Evolutionary conservation across 2,113 vertebrate species (phyloP), one percentile per base, ranked within the genome.

Genomic region (Zapornia atra): DNA sequence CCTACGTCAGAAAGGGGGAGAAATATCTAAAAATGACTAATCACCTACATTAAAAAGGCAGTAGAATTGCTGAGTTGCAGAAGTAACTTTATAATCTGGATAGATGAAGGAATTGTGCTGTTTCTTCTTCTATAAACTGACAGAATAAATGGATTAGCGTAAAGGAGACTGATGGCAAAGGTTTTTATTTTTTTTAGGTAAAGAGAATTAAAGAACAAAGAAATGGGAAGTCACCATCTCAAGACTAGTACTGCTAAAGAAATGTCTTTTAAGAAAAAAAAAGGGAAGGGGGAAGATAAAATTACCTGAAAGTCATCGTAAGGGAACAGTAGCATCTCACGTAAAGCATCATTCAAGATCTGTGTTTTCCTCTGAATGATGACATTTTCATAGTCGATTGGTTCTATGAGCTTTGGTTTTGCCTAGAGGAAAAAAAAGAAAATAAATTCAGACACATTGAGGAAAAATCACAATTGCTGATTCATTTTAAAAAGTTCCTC

Each of bases 281-380:
- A 14, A 4, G 6, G 9, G 5, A 22, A 48, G 5, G 10, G 1
- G 11, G 4, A 4, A 7, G 11, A 85, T 64, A 79, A 46, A 68
- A 92, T 97, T 97, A 99, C 99, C 98, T 99, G 99, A 83, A 99
- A 99, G 97, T 99, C 99, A 96, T 99, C 99, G 66, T 98, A 98
- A 33, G 99, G 99, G 86, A 99, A 99, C 97, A 99, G 98, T 51
- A 99, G 98, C 99, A 99, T 99, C 93, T 99, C 99, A 92, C 99
- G 95, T 77, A 99, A 98, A 82, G 98, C 98, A 97, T 99, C 99
- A 7, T 99, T 99, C 95, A 99, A 98, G 96, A 99, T 99, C 96
- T 99, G 99, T 0, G 99, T 99, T 97, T 99, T 99, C 96, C 98
- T 99, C 95, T 99, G 99, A 82, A 99, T 98, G 28, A 99, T 98